Percentiles rank a stretch among this genome's conserved stretches.
Conservation (phyloP, 2,797 vertebrate species). For the Alcedo atthis region DNA sequence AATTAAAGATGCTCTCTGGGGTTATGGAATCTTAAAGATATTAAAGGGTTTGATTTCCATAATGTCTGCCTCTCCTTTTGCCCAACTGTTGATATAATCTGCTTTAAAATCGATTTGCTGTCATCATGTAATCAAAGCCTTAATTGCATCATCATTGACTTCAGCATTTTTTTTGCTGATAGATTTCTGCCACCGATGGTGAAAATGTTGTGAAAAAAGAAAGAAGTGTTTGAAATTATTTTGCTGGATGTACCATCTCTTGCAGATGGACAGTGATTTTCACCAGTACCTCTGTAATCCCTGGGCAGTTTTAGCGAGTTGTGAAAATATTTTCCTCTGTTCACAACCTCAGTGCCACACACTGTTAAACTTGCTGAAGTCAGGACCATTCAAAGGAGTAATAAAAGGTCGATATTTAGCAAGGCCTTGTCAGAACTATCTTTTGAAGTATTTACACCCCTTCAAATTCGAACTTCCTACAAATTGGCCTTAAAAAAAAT, state of each 20-base stretch:
- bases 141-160: slow-evolving; percentile 73
- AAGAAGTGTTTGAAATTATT: slow-evolving; percentile 19
- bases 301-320: neutral
- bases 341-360: neutral
- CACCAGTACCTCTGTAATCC: neutral
- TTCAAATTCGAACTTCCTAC: neutral
- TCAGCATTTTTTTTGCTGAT: slow-evolving; percentile 54
- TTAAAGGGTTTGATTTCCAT: slow-evolving; percentile 68
- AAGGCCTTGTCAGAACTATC: neutral
- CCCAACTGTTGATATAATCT: slow-evolving; percentile 73
- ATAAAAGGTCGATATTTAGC: neutral
- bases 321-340: neutral
- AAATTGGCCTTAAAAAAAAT: neutral
- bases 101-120: slow-evolving; percentile 71
- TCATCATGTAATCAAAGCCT: slow-evolving; percentile 67
- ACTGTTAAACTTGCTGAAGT: neutral
- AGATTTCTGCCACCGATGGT: slow-evolving; percentile 1
- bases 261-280: neutral
- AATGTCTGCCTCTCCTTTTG: slow-evolving; percentile 63
- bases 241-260: neutral
- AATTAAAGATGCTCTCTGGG: slow-evolving; percentile 65
- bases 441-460: neutral
- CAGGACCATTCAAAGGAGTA: neutral
- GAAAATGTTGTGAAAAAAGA: slow-evolving; percentile 30
- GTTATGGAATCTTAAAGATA: slow-evolving; percentile 66